Evolutionary conservation across 2,888 invertebrate species (phyloP).

Genomic region (Cosmopolites sordidus): DNA sequence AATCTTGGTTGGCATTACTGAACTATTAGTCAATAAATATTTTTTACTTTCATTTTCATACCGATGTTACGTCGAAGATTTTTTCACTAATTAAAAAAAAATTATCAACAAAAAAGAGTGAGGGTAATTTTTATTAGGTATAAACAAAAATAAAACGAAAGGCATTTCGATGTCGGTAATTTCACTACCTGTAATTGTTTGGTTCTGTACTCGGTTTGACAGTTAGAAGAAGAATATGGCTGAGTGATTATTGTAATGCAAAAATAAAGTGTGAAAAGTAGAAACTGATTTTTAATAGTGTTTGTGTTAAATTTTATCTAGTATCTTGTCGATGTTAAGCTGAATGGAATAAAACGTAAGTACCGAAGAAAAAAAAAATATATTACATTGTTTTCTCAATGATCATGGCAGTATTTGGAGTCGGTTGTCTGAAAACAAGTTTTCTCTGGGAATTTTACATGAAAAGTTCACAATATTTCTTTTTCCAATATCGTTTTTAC

Average conservation of each 20-base stretch:
- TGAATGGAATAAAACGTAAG: conserved; percentile 14
- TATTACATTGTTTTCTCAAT: no score
- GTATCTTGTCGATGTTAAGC: conserved; percentile 14
- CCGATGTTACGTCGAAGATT: no score
- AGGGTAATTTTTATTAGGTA: no score
- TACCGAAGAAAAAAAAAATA: not conserved
- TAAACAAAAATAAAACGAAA: no score
- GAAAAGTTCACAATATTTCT: no score
- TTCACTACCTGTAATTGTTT: not conserved
- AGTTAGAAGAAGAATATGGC: conserved; percentile 6
- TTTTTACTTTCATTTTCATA: no score
- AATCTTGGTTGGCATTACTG: no score
- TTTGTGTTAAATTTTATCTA: conserved; percentile 7
- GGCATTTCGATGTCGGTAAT: not conserved
- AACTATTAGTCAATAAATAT: no score
- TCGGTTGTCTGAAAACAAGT: conserved; percentile 1
- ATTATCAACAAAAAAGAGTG: no score
- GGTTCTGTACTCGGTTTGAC: conserved; percentile 2
- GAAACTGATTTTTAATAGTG: conserved; percentile 5
- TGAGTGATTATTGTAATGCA: conserved; percentile 4
- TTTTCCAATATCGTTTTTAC: no score
- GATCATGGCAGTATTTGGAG: not conserved
- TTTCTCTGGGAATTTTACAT: not conserved
- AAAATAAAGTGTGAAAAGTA: not conserved
- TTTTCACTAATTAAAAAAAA: no score